Percentiles rank a stretch among this genome's conserved stretches.
Conservation (phyloP, 2,888 invertebrate species). For the Dasypogon diadema region DNA sequence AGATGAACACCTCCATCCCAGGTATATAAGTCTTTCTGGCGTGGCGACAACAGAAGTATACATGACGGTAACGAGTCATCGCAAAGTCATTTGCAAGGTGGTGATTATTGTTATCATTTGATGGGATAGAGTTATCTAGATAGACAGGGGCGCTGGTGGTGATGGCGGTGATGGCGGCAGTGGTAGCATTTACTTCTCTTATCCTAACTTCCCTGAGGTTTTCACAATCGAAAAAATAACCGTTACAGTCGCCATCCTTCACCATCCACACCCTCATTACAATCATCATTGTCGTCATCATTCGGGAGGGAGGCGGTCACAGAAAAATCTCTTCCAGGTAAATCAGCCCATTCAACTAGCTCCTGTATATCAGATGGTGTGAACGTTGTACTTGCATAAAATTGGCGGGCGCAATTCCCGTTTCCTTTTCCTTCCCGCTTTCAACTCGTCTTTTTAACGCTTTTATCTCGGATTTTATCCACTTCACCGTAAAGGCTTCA, state of each 20-base stretch:
- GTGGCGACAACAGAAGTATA: too few relatives aligned
- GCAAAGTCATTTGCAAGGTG: not conserved
- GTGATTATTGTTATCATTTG: slow-evolving; percentile 34
- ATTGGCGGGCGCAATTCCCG: not conserved
- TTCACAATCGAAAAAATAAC: too few relatives aligned
- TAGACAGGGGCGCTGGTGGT: not conserved
- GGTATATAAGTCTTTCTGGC: too few relatives aligned
- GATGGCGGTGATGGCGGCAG: too few relatives aligned
- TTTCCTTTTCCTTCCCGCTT: not conserved
- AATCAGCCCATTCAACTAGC: not conserved
- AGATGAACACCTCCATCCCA: too few relatives aligned
- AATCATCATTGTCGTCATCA: not conserved
- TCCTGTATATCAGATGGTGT: slow-evolving; percentile 20
- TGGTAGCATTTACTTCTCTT: too few relatives aligned
- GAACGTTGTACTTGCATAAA: slow-evolving; percentile 8
- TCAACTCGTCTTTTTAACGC: not conserved
- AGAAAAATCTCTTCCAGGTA: not conserved
- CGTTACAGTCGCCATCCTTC: too few relatives aligned
- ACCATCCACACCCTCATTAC: too few relatives aligned
- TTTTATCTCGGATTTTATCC: slow-evolving; percentile 39
- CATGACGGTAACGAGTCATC: too few relatives aligned
- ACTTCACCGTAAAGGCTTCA: slow-evolving; percentile 45
- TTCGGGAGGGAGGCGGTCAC: not conserved
- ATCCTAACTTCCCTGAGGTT: too few relatives aligned
- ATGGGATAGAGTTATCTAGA: slow-evolving; percentile 9